Conservation (phyloP, 2,797 vertebrate species). For the Echiichthys vipera region DNA sequence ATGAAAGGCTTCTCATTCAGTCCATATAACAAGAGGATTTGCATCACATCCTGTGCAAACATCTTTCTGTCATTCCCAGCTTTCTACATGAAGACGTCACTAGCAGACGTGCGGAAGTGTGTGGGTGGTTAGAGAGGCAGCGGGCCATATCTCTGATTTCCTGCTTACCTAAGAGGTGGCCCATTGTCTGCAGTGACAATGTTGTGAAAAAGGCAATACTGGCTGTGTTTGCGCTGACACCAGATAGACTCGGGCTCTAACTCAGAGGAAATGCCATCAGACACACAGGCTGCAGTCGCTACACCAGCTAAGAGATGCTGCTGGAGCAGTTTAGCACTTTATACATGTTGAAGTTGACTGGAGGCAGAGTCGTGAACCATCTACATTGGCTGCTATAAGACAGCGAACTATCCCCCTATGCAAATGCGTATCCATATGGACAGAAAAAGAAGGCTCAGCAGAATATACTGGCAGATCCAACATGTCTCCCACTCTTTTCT, state of each 20-base stretch:
- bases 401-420: constrained; percentile 22
- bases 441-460: constrained; percentile 49
- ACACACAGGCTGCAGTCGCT: constrained; percentile 38
- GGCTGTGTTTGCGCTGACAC: constrained; percentile 43
- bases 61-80: constrained; percentile 13
- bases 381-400: constrained; percentile 34
- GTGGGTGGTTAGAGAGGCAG: constrained; percentile 24
- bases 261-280: constrained; percentile 31
- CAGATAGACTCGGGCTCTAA: constrained; percentile 33
- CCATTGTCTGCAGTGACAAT: constrained; percentile 46
- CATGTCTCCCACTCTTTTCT: constrained; percentile 18
- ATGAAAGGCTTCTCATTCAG: constrained; percentile 1
- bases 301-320: constrained; percentile 36
- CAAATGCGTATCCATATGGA: constrained; percentile 22
- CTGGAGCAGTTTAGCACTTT: constrained; percentile 35
- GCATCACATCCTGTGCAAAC: constrained; percentile 9
- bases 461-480: constrained; percentile 38
- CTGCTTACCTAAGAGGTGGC: constrained; percentile 18
- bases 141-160: constrained; percentile 13
- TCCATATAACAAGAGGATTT: background rate
- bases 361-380: constrained; percentile 32
- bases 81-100: constrained; percentile 22
- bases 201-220: constrained; percentile 26
- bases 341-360: constrained; percentile 26
- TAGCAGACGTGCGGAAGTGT: constrained; percentile 10